Conservation (phyloP, 2,113 vertebrate genomes). For the Macrotis lagotis region DNA sequence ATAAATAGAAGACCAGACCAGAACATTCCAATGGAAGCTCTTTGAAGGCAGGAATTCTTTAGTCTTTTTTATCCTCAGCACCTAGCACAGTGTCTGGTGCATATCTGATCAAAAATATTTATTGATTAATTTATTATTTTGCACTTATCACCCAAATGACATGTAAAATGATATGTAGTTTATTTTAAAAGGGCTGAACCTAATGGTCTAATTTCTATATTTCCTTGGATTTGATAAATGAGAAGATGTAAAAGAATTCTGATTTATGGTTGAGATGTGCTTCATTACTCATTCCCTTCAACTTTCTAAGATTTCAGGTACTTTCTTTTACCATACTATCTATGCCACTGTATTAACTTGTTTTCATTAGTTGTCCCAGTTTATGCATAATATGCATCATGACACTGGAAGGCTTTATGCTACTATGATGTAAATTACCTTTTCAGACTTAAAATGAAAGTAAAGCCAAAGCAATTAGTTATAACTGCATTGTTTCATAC, state of each 20-base stretch:
- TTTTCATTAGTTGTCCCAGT: slow-evolving; percentile 45
- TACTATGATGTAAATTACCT: slow-evolving; percentile 59
- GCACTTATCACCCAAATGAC: slow-evolving; percentile 63
- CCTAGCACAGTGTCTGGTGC: not conserved
- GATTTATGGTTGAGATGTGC: slow-evolving; percentile 7
- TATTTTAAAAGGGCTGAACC: slow-evolving; percentile 41
- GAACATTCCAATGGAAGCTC: not conserved
- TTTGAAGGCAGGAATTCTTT: not conserved
- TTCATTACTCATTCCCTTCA: slow-evolving; percentile 47
- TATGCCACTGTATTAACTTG: slow-evolving; percentile 38
- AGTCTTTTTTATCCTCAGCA: not conserved
- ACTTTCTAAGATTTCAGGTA: slow-evolving; percentile 27
- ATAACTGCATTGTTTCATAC: slow-evolving; percentile 66
- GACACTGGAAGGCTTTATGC: not conserved
- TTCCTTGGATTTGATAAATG: slow-evolving; percentile 12
- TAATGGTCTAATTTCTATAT: not conserved
- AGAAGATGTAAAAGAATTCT: slow-evolving; percentile 41
- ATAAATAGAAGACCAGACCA: slow-evolving; percentile 65
- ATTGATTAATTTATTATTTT: slow-evolving; percentile 38
- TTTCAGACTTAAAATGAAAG: slow-evolving; percentile 73
- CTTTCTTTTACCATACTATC: slow-evolving; percentile 14
- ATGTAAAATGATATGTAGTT: slow-evolving; percentile 41
- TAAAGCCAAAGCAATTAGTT: slow-evolving; percentile 66
- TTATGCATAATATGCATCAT: not conserved
- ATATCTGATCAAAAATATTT: not conserved